Conservation (phyloP, 1,140 invertebrate genomes). For the Caenorhabditis latens region DNA sequence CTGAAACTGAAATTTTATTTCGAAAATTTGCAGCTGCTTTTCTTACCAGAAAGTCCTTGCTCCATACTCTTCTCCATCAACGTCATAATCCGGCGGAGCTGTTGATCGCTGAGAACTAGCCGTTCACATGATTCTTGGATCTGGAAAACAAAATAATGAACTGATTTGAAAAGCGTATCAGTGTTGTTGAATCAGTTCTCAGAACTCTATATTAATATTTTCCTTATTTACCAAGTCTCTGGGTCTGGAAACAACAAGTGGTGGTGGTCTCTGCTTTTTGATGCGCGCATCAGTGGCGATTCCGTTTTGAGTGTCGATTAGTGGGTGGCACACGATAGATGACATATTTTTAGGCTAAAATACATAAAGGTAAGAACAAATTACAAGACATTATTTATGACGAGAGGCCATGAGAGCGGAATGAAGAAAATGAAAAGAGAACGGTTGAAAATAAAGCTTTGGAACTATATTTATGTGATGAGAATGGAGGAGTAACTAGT, state of each 20-base stretch:
- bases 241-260: slow-evolving; percentile 14
- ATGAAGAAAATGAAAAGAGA: too few species aligned
- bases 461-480: too few species aligned
- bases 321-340: slow-evolving; percentile 40
- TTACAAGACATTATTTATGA: too few species aligned
- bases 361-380: too few species aligned
- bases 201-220: too few species aligned
- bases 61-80: slow-evolving; percentile 53
- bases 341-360: slow-evolving; percentile 2
- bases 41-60: slow-evolving; percentile 52
- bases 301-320: slow-evolving; percentile 21
- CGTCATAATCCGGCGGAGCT: slow-evolving; percentile 49
- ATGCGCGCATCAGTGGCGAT: slow-evolving; percentile 30
- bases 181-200: too few species aligned
- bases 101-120: slow-evolving; percentile 47
- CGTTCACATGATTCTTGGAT: slow-evolving; percentile 56
- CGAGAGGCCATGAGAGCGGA: too few species aligned
- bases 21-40: background rate
- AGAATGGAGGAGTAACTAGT: too few species aligned
- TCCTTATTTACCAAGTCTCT: slow-evolving; percentile 4
- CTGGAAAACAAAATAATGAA: slow-evolving; percentile 27
- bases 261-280: slow-evolving; percentile 46
- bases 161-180: too few species aligned
- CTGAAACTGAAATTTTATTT: slow-evolving; percentile 6
- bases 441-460: too few species aligned